A percentile compares a stretch with the other conserved stretches of the same genome.
Evolutionary conservation across 2,888 invertebrate genomes (phyloP).

Genomic region (Amorpha juglandis): DNA sequence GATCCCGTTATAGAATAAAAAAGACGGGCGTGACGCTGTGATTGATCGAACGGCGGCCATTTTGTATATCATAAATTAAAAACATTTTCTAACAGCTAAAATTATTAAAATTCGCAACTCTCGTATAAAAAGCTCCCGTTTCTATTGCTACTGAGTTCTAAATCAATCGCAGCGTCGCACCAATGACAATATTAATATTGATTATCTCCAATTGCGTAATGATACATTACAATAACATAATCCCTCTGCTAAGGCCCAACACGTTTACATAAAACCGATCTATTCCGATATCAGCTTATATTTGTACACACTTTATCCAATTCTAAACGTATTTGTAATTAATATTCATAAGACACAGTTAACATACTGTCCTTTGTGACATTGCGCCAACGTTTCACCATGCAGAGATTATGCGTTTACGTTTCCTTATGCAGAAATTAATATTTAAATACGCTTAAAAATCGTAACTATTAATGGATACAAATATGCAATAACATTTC

Average conservation of each 20-base stretch:
- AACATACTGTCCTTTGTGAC: constrained; percentile 17
- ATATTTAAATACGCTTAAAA: not conserved
- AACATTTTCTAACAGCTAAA: constrained; percentile 32
- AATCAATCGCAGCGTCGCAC: constrained; percentile 18
- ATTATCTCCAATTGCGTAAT: constrained; percentile 22
- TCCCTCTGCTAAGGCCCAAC: constrained; percentile 20
- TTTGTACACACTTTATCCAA: not conserved
- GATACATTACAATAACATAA: not conserved
- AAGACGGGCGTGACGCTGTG: constrained; percentile 40
- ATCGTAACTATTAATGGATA: no score
- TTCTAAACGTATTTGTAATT: constrained; percentile 1
- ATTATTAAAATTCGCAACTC: constrained; percentile 34
- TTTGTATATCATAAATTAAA: not conserved
- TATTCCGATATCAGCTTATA: not conserved
- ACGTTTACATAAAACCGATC: constrained; percentile 7
- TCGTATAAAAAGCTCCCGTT: constrained; percentile 11
- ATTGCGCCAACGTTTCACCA: constrained; percentile 9
- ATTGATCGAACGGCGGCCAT: constrained; percentile 5
- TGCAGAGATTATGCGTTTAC: not conserved
- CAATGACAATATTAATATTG: not conserved
- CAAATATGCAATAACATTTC: no score
- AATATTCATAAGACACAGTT: constrained; percentile 12
- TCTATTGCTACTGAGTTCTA: not conserved
- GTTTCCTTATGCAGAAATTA: not conserved
- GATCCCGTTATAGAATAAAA: constrained; percentile 57